Percentiles rank a stretch among this genome's conserved stretches.
These are phyloP conservation scores for Pogonus chalceus DNA, from an alignment of 1,140 invertebrate species.

Conservation along the genomic window DNA sequence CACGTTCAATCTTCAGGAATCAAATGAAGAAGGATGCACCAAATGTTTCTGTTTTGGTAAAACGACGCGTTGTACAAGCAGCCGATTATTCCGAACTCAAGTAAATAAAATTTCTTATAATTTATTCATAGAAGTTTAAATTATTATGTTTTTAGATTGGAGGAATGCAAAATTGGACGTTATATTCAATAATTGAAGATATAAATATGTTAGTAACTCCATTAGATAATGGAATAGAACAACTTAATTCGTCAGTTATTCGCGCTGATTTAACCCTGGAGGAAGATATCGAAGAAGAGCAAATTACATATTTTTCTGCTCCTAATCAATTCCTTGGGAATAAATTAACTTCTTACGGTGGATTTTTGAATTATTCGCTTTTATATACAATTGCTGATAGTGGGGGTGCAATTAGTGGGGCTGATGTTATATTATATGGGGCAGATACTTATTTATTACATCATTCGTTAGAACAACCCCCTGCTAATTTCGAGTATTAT, in stretches of 20 bases:
- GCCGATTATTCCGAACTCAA: slow-evolving; percentile 44
- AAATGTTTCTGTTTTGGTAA: slow-evolving; percentile 98
- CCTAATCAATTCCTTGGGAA: slow-evolving; percentile 68
- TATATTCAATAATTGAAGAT: slow-evolving; percentile 17
- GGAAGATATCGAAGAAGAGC: slow-evolving; percentile 35
- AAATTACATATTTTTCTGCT: slow-evolving; percentile 65
- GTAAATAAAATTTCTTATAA: slow-evolving; percentile 24
- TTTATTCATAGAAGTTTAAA: slow-evolving; percentile 10
- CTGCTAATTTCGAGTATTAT: slow-evolving; percentile 42
- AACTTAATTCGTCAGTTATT: slow-evolving; percentile 38
- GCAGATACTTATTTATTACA: slow-evolving; percentile 63
- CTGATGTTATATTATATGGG: slow-evolving; percentile 68
- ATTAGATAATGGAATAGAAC: slow-evolving; percentile 18
- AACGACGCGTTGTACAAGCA: slow-evolving; percentile 70
- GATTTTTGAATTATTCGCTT: slow-evolving; percentile 68
- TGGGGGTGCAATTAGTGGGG: slow-evolving; percentile 48
- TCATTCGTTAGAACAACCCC: slow-evolving; percentile 67
- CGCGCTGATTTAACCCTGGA: slow-evolving; percentile 36
- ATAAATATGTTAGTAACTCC: slow-evolving; percentile 30
- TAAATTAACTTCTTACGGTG: slow-evolving; percentile 81
- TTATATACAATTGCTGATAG: slow-evolving; percentile 52
- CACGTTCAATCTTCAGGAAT: slow-evolving; percentile 80
- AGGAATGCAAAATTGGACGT: slow-evolving; percentile 15
- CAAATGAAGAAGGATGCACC: slow-evolving; percentile 85
- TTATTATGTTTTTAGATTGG: background rate